Conservation (phyloP, 1,140 invertebrate species). For the Venturia canescens region DNA sequence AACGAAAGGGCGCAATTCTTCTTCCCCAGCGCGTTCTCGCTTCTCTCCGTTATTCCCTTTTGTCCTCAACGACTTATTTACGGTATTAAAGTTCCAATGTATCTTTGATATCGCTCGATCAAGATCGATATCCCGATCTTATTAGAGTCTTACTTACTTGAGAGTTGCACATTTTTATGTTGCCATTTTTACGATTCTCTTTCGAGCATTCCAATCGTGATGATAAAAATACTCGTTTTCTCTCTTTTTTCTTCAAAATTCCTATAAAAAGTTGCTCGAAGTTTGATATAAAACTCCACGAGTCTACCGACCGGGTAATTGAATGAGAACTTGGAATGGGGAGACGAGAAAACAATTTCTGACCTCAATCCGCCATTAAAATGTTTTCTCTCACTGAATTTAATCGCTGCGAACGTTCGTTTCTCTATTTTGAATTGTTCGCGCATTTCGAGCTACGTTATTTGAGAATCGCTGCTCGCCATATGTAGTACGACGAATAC, state of each 20-base stretch:
- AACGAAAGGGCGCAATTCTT: not conserved
- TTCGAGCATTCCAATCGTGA: not conserved
- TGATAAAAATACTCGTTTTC: too few species aligned
- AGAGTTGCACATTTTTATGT: not conserved
- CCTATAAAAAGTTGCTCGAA: too few species aligned
- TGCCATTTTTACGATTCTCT: not conserved
- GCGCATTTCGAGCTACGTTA: not conserved
- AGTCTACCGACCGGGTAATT: too few species aligned
- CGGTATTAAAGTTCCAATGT: not conserved
- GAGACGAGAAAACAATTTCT: too few species aligned
- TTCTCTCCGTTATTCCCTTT: not conserved
- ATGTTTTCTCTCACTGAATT: not conserved
- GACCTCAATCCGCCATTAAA: too few species aligned
- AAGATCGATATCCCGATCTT: slow-evolving; percentile 13
- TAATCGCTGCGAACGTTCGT: not conserved
- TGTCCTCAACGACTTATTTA: not conserved
- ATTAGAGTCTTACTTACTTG: not conserved
- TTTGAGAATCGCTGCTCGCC: slow-evolving; percentile 4
- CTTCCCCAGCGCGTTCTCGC: not conserved
- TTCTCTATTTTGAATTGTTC: not conserved
- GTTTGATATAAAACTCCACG: too few species aligned
- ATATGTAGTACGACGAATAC: not conserved
- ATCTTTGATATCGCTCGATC: not conserved
- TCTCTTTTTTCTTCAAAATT: too few species aligned
- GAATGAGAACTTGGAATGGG: too few species aligned